Evolutionary conservation across 2,888 invertebrate genomes (phyloP).

Genomic region (Nomada goodeniana): DNA sequence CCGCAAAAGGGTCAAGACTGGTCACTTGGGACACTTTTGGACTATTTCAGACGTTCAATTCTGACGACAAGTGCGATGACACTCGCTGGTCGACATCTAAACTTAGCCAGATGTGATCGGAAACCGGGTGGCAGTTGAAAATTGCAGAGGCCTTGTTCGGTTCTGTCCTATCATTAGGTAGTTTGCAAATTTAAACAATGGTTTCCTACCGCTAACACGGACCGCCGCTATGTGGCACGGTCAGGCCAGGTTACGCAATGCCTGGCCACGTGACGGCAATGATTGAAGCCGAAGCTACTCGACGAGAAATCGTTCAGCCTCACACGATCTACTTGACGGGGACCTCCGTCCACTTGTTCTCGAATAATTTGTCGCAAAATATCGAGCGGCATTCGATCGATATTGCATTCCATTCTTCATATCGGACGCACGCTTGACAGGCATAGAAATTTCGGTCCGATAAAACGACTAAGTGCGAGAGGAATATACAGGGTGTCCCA

Average conservation of each 20-base stretch:
- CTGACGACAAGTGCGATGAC: conserved; percentile 61
- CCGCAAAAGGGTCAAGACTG: too few species aligned
- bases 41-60: background rate
- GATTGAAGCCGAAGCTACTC: conserved; percentile 62
- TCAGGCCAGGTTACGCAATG: conserved; percentile 69
- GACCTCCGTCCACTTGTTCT: background rate
- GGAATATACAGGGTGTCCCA: too few species aligned
- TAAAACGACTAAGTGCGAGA: too few species aligned
- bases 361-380: background rate
- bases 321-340: conserved; percentile 26
- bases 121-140: conserved; percentile 73
- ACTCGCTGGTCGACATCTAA: conserved; percentile 41
- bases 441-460: too few species aligned
- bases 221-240: conserved; percentile 66
- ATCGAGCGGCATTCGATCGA: background rate
- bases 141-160: conserved; percentile 77
- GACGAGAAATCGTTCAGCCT: conserved; percentile 50
- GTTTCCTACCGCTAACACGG: conserved; percentile 78
- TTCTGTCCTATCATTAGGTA: conserved; percentile 81
- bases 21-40: too few species aligned
- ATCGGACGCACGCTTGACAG: too few species aligned
- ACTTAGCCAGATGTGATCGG: conserved; percentile 66
- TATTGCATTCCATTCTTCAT: too few species aligned
- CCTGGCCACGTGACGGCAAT: conserved; percentile 66
- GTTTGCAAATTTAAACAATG: conserved; percentile 83